Percentiles rank a stretch among this genome's conserved stretches.
Conservation (phyloP, 2,113 vertebrate species). For the Carassius auratus region DNA sequence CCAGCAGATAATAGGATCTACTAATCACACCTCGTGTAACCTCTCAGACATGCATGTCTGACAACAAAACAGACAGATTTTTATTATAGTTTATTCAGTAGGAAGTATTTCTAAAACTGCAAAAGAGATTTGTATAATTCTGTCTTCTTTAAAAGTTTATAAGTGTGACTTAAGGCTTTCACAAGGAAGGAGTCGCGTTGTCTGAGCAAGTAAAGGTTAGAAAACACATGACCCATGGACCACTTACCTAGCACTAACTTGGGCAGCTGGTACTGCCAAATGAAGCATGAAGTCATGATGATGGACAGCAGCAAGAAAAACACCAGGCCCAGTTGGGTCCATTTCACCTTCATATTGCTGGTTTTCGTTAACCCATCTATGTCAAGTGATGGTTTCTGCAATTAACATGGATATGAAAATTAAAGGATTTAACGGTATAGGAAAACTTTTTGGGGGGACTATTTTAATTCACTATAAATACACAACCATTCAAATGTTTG, state of each 20-base stretch:
- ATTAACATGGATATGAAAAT: conserved; percentile 5
- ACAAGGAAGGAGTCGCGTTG: background rate
- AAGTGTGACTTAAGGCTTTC: no score
- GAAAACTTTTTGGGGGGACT: no score
- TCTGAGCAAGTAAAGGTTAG: background rate
- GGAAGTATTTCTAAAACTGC: background rate
- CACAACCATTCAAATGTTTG: no score
- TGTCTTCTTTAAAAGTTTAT: no score
- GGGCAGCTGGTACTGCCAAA: conserved; percentile 85
- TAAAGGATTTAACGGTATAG: no score
- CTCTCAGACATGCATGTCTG: background rate
- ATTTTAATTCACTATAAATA: no score
- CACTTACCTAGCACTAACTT: conserved; percentile 74
- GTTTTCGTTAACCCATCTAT: conserved; percentile 63
- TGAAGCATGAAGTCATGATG: conserved; percentile 81
- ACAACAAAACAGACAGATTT: no score
- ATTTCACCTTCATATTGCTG: conserved; percentile 69
- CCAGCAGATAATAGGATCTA: conserved; percentile 42
- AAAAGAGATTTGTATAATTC: background rate
- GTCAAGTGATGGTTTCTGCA: conserved; percentile 60
- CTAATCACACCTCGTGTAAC: background rate
- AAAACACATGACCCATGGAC: background rate
- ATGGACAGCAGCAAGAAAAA: conserved; percentile 76
- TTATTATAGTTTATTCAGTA: background rate
- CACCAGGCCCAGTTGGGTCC: conserved; percentile 65